These are phyloP conservation scores for Tolmerus cingulatus DNA, from an alignment of 2,888 invertebrate species.

Conservation along the genomic window DNA sequence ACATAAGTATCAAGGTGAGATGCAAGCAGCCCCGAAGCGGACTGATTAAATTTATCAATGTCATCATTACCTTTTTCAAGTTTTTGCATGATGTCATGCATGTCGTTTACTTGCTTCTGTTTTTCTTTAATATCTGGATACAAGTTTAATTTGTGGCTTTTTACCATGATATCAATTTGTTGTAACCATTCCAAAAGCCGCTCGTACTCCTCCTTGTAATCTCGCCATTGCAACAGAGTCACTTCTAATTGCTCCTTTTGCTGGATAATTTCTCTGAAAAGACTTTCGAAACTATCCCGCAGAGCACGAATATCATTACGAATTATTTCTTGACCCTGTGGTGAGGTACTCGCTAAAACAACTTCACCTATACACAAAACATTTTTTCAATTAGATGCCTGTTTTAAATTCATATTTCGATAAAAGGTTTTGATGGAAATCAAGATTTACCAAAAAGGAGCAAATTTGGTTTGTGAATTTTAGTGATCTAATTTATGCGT, in stretches of 20 bases:
- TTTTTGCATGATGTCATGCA: slow-evolving; percentile 77
- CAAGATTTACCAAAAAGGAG: not conserved
- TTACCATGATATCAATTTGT: slow-evolving; percentile 88
- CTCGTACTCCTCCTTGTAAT: slow-evolving; percentile 93
- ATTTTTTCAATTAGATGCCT: not conserved
- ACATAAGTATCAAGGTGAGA: slow-evolving; percentile 89
- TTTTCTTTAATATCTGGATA: slow-evolving; percentile 83
- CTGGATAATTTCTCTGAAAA: slow-evolving; percentile 85
- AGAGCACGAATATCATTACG: slow-evolving; percentile 85
- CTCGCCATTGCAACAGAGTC: slow-evolving; percentile 84
- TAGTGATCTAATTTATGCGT: no score
- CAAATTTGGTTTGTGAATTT: not conserved
- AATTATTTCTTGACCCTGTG: slow-evolving; percentile 80
- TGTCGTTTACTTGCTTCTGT: slow-evolving; percentile 82
- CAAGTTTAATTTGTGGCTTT: slow-evolving; percentile 86
- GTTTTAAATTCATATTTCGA: not conserved
- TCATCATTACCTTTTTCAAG: slow-evolving; percentile 81
- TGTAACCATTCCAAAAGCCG: slow-evolving; percentile 91
- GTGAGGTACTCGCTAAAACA: slow-evolving; percentile 82
- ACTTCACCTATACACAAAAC: slow-evolving; percentile 69
- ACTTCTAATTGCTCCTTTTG: slow-evolving; percentile 85
- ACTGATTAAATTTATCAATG: slow-evolving; percentile 83
- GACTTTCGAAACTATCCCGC: slow-evolving; percentile 81
- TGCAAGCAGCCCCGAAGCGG: slow-evolving; percentile 77
- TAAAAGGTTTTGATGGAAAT: not conserved